phyloP scores from a whole-genome alignment of 1,140 invertebrate species.

The Sitobion miscanthi region DNA sequence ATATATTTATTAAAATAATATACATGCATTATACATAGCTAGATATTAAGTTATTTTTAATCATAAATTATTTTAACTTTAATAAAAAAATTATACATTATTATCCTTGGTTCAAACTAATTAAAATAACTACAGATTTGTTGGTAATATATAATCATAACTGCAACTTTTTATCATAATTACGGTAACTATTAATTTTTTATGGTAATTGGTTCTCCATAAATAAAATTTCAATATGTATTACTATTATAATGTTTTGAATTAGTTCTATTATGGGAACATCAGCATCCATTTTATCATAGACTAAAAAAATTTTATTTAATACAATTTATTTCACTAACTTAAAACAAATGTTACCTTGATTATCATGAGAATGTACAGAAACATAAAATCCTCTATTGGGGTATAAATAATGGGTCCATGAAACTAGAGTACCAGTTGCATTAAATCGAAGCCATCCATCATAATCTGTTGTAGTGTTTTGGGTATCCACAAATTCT shows the following conservation, averaged over 20 bases:
- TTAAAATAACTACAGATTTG: background rate
- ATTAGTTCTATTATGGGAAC: too few relatives aligned
- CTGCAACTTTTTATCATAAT: too few relatives aligned
- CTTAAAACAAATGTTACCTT: constrained; percentile 65
- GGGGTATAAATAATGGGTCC: constrained; percentile 77
- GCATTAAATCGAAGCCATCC: constrained; percentile 84
- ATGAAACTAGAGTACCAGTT: constrained; percentile 74
- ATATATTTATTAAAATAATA: background rate
- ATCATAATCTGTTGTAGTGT: constrained; percentile 69
- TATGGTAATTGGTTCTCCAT: too few relatives aligned
- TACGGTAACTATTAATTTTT: too few relatives aligned
- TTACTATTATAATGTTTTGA: too few relatives aligned
- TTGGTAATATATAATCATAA: too few relatives aligned
- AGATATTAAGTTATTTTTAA: background rate
- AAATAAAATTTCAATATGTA: too few relatives aligned
- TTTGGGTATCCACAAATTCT: constrained; percentile 71
- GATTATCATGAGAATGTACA: constrained; percentile 73
- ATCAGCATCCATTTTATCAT: too few relatives aligned
- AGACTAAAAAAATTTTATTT: too few relatives aligned
- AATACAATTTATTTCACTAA: too few relatives aligned
- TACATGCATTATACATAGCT: background rate
- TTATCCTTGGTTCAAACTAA: background rate
- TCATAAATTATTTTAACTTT: background rate
- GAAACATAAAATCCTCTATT: constrained; percentile 91
- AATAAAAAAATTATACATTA: background rate